A percentile compares a stretch with the other conserved stretches of the same genome.
Evolutionary conservation across 2,113 vertebrate genomes (phyloP).

Genomic region (Hystrix brachyura): DNA sequence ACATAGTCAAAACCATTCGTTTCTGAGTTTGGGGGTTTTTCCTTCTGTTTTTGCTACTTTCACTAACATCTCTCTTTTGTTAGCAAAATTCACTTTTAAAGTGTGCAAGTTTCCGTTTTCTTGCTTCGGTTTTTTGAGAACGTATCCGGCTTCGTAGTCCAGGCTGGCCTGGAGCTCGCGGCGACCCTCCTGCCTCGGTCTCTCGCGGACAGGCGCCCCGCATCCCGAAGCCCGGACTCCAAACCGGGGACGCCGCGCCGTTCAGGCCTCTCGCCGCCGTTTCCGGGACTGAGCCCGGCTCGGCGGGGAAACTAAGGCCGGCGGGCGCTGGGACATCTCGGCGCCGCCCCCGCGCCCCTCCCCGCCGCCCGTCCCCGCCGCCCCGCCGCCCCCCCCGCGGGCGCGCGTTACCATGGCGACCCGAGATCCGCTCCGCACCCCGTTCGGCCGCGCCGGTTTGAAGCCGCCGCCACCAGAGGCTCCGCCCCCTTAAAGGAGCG

Average conservation of each 20-base stretch:
- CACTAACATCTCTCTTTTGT: neutral
- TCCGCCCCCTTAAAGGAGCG: conserved; percentile 81
- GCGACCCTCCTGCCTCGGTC: neutral
- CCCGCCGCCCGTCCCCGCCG: too few relatives aligned
- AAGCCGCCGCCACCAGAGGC: conserved; percentile 74
- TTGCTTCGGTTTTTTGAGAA: neutral
- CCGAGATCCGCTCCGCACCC: neutral
- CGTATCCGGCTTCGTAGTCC: neutral
- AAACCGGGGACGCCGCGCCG: neutral
- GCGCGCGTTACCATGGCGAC: conserved; percentile 82
- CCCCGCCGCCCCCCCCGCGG: accelerated
- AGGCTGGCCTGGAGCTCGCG: neutral
- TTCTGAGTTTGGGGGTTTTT: neutral
- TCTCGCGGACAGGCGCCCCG: neutral
- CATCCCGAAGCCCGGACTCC: neutral
- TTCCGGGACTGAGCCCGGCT: neutral
- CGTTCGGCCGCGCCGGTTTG: neutral
- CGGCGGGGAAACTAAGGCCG: neutral
- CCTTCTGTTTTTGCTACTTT: neutral
- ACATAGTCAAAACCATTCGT: neutral
- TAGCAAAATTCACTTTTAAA: neutral
- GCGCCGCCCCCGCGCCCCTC: too few relatives aligned
- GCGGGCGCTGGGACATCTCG: too few relatives aligned
- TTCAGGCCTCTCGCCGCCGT: neutral
- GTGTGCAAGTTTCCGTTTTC: neutral